These are phyloP conservation scores for Carterocephalus palaemon DNA, from an alignment of 2,888 invertebrate species.

Conservation along the genomic window DNA sequence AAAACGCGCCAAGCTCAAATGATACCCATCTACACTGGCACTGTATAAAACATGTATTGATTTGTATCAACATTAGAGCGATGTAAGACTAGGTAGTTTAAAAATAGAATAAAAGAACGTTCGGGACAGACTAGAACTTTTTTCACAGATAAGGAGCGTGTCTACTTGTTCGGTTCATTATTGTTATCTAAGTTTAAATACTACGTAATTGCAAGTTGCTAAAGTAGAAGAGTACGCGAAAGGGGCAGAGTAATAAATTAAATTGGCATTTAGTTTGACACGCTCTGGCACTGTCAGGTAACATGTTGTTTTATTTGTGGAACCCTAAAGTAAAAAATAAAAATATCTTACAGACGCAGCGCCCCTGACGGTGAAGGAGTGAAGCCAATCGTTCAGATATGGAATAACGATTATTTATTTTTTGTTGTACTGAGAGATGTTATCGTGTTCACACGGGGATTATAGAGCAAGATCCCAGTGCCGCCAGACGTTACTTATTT, in stretches of 20 bases:
- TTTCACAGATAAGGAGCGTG: slow-evolving; percentile 6
- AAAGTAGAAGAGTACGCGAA: no score
- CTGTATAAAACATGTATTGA: slow-evolving; percentile 23
- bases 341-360: slow-evolving; percentile 25
- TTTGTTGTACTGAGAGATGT: slow-evolving; percentile 30
- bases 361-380: slow-evolving; percentile 43
- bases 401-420: slow-evolving; percentile 37
- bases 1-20: slow-evolving; percentile 31
- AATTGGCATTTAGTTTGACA: not conserved
- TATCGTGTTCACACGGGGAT: slow-evolving; percentile 26
- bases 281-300: not conserved
- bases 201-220: not conserved
- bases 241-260: no score
- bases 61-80: slow-evolving; percentile 23
- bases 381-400: slow-evolving; percentile 51
- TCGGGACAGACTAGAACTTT: not conserved
- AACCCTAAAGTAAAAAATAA: slow-evolving; percentile 37
- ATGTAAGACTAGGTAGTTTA: slow-evolving; percentile 13
- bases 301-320: slow-evolving; percentile 22
- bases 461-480: no score
- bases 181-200: slow-evolving; percentile 10
- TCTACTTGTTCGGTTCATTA: not conserved
- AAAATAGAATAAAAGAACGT: slow-evolving; percentile 14
- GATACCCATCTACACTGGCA: slow-evolving; percentile 21
- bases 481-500: no score